These are phyloP conservation scores for Neosilurus hyrtlii DNA, from an alignment of 2,797 vertebrate species.

Conservation along the genomic window DNA sequence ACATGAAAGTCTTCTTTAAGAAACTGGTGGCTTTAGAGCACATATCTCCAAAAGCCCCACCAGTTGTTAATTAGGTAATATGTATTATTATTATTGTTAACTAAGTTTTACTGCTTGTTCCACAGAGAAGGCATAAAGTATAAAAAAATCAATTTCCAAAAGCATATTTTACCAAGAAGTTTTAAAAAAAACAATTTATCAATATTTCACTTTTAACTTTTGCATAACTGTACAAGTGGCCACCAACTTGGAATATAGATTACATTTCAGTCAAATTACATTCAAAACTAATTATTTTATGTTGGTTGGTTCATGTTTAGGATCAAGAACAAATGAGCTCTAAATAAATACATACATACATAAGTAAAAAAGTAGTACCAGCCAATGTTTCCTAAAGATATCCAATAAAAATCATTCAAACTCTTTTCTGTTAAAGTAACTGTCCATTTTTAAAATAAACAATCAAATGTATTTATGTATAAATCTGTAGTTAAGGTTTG, in stretches of 20 bases:
- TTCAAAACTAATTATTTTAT: not conserved
- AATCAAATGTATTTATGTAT: too few species aligned
- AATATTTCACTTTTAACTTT: not conserved
- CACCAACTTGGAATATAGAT: constrained; percentile 11
- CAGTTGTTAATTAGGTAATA: not conserved
- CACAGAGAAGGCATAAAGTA: not conserved
- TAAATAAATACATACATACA: too few species aligned
- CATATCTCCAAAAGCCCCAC: too few species aligned
- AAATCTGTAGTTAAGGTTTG: not conserved
- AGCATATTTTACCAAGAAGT: not conserved
- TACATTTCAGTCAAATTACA: not conserved
- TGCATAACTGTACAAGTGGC: constrained; percentile 1
- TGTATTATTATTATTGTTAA: too few species aligned
- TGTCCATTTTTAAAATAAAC: not conserved
- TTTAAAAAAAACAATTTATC: not conserved
- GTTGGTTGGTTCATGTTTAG: not conserved
- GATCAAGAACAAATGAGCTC: not conserved
- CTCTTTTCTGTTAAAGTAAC: not conserved
- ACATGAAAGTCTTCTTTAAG: not conserved
- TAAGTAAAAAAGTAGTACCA: not conserved
- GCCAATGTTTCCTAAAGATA: not conserved
- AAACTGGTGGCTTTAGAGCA: not conserved
- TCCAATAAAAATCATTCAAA: not conserved
- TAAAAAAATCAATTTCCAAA: not conserved
- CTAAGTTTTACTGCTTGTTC: not conserved